These are phyloP conservation scores for Diaprepes abbreviatus DNA, from an alignment of 2,888 invertebrate species.

Conservation along the genomic window DNA sequence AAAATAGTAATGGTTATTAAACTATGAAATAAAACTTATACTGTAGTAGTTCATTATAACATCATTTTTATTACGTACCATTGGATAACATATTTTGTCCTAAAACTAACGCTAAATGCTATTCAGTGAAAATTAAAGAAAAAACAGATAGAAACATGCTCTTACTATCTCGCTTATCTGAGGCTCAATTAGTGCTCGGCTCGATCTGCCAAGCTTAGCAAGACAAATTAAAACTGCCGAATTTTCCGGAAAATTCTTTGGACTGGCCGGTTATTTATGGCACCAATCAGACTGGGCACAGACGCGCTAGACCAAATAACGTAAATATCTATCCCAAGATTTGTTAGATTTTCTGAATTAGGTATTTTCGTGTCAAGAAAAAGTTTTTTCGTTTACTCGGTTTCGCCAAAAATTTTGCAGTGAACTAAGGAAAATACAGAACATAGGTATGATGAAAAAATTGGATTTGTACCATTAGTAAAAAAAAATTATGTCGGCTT, in stretches of 20 bases:
- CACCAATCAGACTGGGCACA: slow-evolving; percentile 40
- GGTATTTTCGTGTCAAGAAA: slow-evolving; percentile 48
- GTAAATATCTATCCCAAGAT: slow-evolving; percentile 61
- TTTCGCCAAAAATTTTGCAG: too few species aligned
- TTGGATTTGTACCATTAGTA: too few species aligned
- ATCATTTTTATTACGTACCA: too few species aligned
- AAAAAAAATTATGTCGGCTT: too few species aligned
- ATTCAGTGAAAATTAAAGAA: background rate
- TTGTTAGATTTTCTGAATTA: slow-evolving; percentile 57
- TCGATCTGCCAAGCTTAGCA: slow-evolving; percentile 44
- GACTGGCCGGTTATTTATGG: slow-evolving; percentile 43
- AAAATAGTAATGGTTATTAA: too few species aligned
- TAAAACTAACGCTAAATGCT: background rate
- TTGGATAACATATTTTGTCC: background rate
- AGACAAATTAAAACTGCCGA: slow-evolving; percentile 48
- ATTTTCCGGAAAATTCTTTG: slow-evolving; percentile 45
- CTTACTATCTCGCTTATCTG: slow-evolving; percentile 3
- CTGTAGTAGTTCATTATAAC: too few species aligned
- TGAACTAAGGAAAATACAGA: too few species aligned
- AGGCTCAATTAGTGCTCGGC: slow-evolving; percentile 6
- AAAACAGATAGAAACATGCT: background rate
- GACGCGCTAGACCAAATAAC: slow-evolving; percentile 57
- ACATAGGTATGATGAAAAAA: too few species aligned
- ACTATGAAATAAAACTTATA: too few species aligned
- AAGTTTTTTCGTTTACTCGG: too few species aligned